Conservation (phyloP, 2,113 vertebrate species). For the Colossoma macropomum region DNA sequence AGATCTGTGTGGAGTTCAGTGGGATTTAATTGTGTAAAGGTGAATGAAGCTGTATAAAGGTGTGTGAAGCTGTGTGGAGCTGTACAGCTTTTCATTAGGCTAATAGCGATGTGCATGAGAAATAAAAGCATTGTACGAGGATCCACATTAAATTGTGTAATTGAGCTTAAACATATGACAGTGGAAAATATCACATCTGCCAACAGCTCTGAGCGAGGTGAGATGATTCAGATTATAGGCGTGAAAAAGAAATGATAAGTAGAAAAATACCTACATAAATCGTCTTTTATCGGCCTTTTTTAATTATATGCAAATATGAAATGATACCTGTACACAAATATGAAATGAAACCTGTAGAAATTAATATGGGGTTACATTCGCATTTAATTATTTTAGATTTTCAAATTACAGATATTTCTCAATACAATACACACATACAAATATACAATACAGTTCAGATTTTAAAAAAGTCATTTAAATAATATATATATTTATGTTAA, state of each 20-base stretch:
- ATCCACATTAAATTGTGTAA: slow-evolving; percentile 85
- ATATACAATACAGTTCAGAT: no score
- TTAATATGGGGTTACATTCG: background rate
- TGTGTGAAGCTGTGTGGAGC: background rate
- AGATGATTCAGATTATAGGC: slow-evolving; percentile 15
- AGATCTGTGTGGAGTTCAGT: slow-evolving; percentile 63
- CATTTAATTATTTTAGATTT: slow-evolving; percentile 22
- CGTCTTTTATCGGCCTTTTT: background rate
- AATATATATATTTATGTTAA: no score
- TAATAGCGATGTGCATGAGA: slow-evolving; percentile 29
- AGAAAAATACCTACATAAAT: slow-evolving; percentile 3
- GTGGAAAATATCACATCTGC: slow-evolving; percentile 33
- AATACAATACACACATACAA: background rate
- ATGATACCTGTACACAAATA: background rate
- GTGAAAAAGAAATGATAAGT: slow-evolving; percentile 5
- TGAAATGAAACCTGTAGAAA: slow-evolving; percentile 22
- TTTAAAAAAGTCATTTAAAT: no score
- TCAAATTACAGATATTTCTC: background rate
- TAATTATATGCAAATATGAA: background rate
- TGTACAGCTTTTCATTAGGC: slow-evolving; percentile 94
- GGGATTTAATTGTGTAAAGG: slow-evolving; percentile 74
- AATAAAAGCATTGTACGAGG: slow-evolving; percentile 17
- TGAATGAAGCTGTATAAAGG: background rate
- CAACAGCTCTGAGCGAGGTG: background rate
- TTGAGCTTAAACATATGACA: slow-evolving; percentile 78